phyloP scores from a whole-genome alignment of 2,113 vertebrate genomes.

The Sander lucioperca region DNA sequence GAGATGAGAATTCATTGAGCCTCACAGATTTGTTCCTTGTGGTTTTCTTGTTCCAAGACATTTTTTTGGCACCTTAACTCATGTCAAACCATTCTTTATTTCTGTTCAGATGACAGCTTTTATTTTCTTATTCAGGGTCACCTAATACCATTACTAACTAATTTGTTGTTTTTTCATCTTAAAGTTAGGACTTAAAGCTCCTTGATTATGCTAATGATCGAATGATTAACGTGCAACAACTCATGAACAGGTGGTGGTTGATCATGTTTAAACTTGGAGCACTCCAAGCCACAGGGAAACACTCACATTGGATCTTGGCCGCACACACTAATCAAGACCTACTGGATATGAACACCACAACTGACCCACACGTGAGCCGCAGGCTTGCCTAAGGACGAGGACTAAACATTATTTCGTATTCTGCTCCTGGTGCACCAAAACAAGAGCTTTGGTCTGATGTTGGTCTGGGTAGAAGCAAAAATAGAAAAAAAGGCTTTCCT shows the following conservation, averaged over 20 bases:
- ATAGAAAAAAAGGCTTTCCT: constrained; percentile 18
- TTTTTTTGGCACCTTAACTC: too few species aligned
- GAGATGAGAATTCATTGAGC: constrained; percentile 18
- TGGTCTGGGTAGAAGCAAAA: constrained; percentile 9
- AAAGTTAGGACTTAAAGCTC: background rate
- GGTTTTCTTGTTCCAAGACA: too few species aligned
- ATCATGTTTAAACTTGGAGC: background rate
- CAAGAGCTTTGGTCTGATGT: constrained; percentile 7
- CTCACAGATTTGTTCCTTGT: too few species aligned
- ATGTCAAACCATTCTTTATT: constrained; percentile 1
- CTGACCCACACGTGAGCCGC: background rate
- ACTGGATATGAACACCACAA: background rate
- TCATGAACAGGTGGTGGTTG: background rate
- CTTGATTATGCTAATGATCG: background rate
- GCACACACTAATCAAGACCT: constrained; percentile 1
- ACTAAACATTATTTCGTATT: background rate
- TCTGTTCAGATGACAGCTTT: background rate
- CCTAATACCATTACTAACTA: background rate
- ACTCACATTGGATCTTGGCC: background rate
- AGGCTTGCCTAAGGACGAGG: background rate
- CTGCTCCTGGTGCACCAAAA: background rate
- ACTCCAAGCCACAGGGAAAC: background rate
- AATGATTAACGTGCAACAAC: background rate
- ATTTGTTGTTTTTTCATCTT: background rate
- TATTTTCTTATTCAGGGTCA: background rate